Evolutionary conservation across 2,888 invertebrate genomes (phyloP), one percentile per base, ranked within the genome.

Genomic region (Drosophila koepferae): DNA sequence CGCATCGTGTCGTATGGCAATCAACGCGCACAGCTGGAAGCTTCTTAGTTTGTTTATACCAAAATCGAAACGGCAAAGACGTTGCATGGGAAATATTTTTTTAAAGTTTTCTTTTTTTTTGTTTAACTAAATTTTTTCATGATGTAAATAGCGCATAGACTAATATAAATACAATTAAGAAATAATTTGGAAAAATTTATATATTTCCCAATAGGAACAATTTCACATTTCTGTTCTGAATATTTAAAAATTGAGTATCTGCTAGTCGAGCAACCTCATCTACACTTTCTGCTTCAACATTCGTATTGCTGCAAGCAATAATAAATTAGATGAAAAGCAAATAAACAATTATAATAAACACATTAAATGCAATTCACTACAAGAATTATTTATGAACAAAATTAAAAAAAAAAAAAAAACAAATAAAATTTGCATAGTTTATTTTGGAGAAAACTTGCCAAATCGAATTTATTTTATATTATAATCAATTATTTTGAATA

Each of bases 1-100:
- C 77, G 89, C 86, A 87, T 87, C 89, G 73, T 86, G 85, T 89
- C 87, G 82, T 78, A 71, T 72, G 85, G 82, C 89, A 87, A 89
- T 90, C 90, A 87, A 73, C 87, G 87, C 68, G 67, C 90, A 77
- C 86, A 87, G 87, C 90, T 82, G 87, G 89, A 84, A 77, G 41
- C 85, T 87, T 80, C 87, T 82, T 70, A 67, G 74, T 81, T 86
- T 89, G 77, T 86, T 86, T 77, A 77, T 56, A 63, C 68, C 59
- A 41, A 58, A 58, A 36, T 59, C 64, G 16, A 55, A 41, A 61
- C 59, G 55, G 18, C 64, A 36, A 67, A 69, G 64, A 67, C 41
- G 20, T 60, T 66, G 63, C 20, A 44, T 69, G 41, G 40, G 70
- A 82, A 65, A 59, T 74, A 38, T 53, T 36, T 38, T 38, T 23